These are phyloP conservation scores for Xiphorhynchus erythropygius DNA, from an alignment of 2,797 vertebrate species.

Conservation along the genomic window DNA sequence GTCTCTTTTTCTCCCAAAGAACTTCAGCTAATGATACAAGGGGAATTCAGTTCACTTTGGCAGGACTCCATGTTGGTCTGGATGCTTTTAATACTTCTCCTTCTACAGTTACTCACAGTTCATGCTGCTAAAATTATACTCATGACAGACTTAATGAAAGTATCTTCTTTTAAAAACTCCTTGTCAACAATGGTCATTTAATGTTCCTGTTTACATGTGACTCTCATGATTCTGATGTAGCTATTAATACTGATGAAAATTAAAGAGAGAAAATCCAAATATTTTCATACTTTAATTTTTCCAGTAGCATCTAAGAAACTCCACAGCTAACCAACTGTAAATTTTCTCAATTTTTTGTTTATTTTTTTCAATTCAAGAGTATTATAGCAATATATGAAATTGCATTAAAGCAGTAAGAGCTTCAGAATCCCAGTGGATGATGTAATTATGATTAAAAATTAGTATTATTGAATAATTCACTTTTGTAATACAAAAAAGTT, in stretches of 20 bases:
- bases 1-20: constrained; percentile 71
- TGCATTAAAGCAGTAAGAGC: constrained; percentile 9
- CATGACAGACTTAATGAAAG: constrained; percentile 39
- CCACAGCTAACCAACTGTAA: not conserved
- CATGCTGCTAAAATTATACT: constrained; percentile 49
- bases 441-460: constrained; percentile 72
- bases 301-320: not conserved
- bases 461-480: constrained; percentile 73
- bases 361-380: not conserved
- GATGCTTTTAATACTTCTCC: constrained; percentile 69
- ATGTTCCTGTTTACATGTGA: constrained; percentile 24
- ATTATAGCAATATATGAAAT: not conserved
- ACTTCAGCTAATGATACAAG: constrained; percentile 74
- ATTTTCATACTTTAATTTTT: constrained; percentile 34
- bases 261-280: constrained; percentile 56
- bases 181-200: constrained; percentile 27
- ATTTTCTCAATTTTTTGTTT: not conserved
- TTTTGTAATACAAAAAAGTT: constrained; percentile 68
- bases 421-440: constrained; percentile 61
- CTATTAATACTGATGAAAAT: constrained; percentile 68
- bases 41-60: constrained; percentile 79
- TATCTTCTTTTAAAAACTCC: constrained; percentile 27
- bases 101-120: constrained; percentile 60
- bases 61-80: constrained; percentile 71
- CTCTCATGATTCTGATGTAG: constrained; percentile 8